These are phyloP conservation scores for Temnothorax curvispinosus DNA, from an alignment of 1,140 invertebrate species.

Conservation along the genomic window DNA sequence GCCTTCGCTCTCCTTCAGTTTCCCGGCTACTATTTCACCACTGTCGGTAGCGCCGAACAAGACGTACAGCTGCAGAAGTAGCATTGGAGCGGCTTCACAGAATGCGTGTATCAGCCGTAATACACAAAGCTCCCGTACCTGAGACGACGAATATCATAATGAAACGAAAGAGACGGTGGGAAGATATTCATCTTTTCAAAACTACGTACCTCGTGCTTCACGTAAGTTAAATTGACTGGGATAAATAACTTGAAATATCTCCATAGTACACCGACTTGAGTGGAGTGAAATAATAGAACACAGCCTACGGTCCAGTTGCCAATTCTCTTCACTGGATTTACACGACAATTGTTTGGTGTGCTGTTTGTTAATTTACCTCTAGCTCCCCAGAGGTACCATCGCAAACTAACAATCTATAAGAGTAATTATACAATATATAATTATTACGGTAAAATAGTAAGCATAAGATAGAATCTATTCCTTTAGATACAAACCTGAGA, in stretches of 20 bases:
- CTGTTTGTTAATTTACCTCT: conserved; percentile 80
- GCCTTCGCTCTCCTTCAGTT: conserved; percentile 65
- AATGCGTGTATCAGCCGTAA: conserved; percentile 94
- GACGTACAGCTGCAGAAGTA: conserved; percentile 93
- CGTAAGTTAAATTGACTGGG: conserved; percentile 93
- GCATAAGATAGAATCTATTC: background rate
- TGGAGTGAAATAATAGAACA: conserved; percentile 90
- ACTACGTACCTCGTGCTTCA: conserved; percentile 92
- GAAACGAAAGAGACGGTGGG: background rate
- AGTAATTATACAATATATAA: conserved; percentile 25
- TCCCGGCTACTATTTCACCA: conserved; percentile 57
- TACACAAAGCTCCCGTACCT: conserved; percentile 90
- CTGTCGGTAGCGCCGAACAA: conserved; percentile 85
- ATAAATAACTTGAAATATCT: conserved; percentile 95
- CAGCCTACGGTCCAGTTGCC: conserved; percentile 83
- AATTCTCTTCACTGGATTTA: conserved; percentile 76
- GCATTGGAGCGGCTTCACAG: conserved; percentile 94
- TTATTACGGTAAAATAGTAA: background rate
- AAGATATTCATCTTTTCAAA: background rate
- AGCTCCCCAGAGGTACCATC: conserved; percentile 85
- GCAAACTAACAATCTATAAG: conserved; percentile 81
- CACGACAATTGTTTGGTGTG: conserved; percentile 67
- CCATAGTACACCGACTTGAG: conserved; percentile 95
- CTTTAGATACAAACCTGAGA: conserved; percentile 88
- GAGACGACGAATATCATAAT: conserved; percentile 1